phyloP scores from a whole-genome alignment of 2,888 invertebrate species.

The Trissolcus brochymenae region DNA sequence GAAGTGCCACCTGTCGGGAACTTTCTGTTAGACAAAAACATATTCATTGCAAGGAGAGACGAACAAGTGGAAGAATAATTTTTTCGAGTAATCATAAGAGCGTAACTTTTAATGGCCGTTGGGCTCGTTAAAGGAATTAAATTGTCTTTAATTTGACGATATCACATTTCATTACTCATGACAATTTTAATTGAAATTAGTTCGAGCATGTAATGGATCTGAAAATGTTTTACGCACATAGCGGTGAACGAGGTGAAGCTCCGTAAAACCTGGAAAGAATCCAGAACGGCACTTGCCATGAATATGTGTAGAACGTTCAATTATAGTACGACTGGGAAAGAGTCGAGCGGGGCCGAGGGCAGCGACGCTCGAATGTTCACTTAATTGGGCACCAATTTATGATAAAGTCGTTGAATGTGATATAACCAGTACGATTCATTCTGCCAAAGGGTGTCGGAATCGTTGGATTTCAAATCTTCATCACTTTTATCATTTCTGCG shows the following conservation, averaged over 20 bases:
- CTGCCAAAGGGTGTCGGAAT: slow-evolving; percentile 28
- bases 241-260: slow-evolving; percentile 45
- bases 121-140: not conserved
- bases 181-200: slow-evolving; percentile 50
- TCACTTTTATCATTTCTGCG: not conserved
- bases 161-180: slow-evolving; percentile 27
- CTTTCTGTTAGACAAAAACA: not conserved
- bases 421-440: slow-evolving; percentile 34
- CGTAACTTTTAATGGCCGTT: not conserved
- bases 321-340: slow-evolving; percentile 52
- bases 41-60: not conserved
- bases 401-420: slow-evolving; percentile 48
- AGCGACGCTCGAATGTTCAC: slow-evolving; percentile 44
- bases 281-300: slow-evolving; percentile 55
- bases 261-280: slow-evolving; percentile 60
- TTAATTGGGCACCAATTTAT: slow-evolving; percentile 55
- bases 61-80: slow-evolving; percentile 4
- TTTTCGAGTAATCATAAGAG: not conserved
- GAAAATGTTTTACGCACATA: slow-evolving; percentile 39
- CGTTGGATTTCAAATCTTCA: slow-evolving; percentile 10
- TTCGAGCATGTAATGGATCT: slow-evolving; percentile 42
- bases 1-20: not conserved
- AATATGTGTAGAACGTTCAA: slow-evolving; percentile 52
- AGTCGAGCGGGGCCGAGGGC: slow-evolving; percentile 16
- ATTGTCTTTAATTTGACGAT: slow-evolving; percentile 11